Base-by-base conservation (phyloP, 2,113 vertebrate species). In the Serilophus lunatus region DNA sequence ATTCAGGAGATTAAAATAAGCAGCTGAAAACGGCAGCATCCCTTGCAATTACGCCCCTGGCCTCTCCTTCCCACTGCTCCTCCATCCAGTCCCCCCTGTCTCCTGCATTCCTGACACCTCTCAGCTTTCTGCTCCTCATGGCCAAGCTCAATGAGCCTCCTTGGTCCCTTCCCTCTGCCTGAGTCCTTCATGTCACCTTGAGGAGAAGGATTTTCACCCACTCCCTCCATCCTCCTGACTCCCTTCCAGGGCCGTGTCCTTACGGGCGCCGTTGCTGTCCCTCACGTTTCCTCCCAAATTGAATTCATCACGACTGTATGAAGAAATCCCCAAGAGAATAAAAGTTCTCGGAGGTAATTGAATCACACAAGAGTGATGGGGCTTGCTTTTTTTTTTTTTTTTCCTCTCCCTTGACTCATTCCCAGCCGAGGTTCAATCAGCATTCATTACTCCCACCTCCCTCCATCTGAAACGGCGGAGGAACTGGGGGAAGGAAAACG, bases 391-490 rank as follows among this genome's bases (percentile, higher is more conserved):
- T 87, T 36, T 26, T 44, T 79, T 80, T 74, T 90, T 38, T 49
- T 19, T 6, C 38, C 24, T 38, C 53, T 22, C 3, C 6, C 66
- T 94, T 92, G 88, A 71, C 91, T 97, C 96, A 85, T 97, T 97
- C 88, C 81, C 70, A 87, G 95, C 77, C 31, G 25, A 93, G 71
- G 94, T 95, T 97, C 96, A 97, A 97, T 97, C 96, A 96, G 88
- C 91, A 93, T 97, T 97, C 95, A 96, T 96, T 97, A 97, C 91
- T 96, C 95, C 88, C 87, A 87, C 92, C 88, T 96, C 92, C 75
- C 88, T 95, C 91, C 81, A 76, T 92, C 94, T 77, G 92, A 96
- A 90, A 59, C 19, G 2, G 93, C 61, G 42, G 83, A 90, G 49
- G 69, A 86, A 92, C 79, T 22, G 72, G 92, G 82, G 87, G 92